Base-by-base conservation (phyloP, 2,113 vertebrate genomes). In the Chiloscyllium plagiosum region DNA sequence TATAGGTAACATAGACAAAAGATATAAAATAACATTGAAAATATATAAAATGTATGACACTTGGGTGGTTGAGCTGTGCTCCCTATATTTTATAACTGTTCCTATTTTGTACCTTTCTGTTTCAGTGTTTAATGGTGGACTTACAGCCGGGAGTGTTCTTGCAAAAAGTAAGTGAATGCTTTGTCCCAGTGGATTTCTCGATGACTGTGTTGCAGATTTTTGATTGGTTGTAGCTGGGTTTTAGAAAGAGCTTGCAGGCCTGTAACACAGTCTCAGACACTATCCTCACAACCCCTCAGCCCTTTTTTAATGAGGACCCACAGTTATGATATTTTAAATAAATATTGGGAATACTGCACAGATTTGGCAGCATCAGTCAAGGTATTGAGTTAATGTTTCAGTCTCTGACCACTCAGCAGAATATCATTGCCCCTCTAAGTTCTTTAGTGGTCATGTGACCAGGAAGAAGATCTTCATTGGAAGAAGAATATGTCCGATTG, bases 61-160 rank as follows among this genome's bases (percentile, higher is more conserved):
- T 12, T 61, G 56, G 7, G 56, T 61, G 56, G 12, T 61, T 10
- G 56, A 0, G 8, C 7, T 12, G 56, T 61, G 56, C 72, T 76
- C 33, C 10, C 3, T 12, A 29, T 76, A 33, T 33, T 83, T 42
- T 83, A 47, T 47, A 83, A 83, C 37, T 76, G 26, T 20, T 42
- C 42, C 33, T 37, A 37, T 22, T 83, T 83, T 47, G 3, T 52
- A 2, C 26, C 26, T 15, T 70, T 95, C 22, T 76, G 2, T 95
- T 72, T 72, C 19, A 95, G 94, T 42, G 94, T 33, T 72, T 95
- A 52, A 95, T 95, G 37, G 94, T 95, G 68, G 94, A 95, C 13
- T 66, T 95, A 3, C 47, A 33, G 4, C 0, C 37, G 0, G 69
- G 68, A 13, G 15, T 0, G 1, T 95, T 95, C 69, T 50, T 95